Evolutionary conservation across 2,888 invertebrate species (phyloP), one percentile per base, ranked within the genome.

Genomic region (Conops quadrifasciatus): DNA sequence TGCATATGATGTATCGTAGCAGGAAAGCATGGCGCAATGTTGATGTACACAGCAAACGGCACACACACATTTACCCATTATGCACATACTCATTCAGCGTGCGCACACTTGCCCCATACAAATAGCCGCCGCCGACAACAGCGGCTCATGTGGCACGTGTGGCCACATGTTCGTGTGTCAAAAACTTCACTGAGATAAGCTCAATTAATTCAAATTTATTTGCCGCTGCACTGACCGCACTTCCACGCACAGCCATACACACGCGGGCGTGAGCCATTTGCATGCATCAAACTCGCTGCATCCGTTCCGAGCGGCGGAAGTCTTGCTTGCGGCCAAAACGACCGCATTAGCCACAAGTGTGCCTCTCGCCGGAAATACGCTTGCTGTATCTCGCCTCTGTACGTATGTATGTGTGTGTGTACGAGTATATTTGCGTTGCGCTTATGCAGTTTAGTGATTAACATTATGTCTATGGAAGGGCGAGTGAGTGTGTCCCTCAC

Each of bases 131-230:
- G 36, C 4, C 36, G 36, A 9, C 58, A 58, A 7, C 7, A n/a
- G 53, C 53, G n/a, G n/a, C n/a, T n/a, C n/a, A n/a, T n/a, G 36
- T 36, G 36, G 36, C 4, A 36, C 9, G 36, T 43, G 19, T 49
- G 65, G 13, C 4, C 28, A 28, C 11, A 26, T 65, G 30, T 26
- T 28, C 16, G 56, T 49, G 43, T 51, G 67, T 51, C 21, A 24
- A 19, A 28, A 30, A 75, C 75, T 75, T 73, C 74, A 74, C 67
- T 74, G 69, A 75, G 77, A 74, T 78, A 74, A 76, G 74, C 76
- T 74, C 78, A 80, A 82, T 82, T 82, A 81, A 81, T 78, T 78
- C 75, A 72, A 78, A 81, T 80, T 79, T 80, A 81, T 80, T 77
- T 71, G 76, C 74, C 74, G 72, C 68, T 75, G 75, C 53, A 64